phyloP scores from a whole-genome alignment of 92 coral and sea anemone species.

The Siderastrea radians region DNA sequence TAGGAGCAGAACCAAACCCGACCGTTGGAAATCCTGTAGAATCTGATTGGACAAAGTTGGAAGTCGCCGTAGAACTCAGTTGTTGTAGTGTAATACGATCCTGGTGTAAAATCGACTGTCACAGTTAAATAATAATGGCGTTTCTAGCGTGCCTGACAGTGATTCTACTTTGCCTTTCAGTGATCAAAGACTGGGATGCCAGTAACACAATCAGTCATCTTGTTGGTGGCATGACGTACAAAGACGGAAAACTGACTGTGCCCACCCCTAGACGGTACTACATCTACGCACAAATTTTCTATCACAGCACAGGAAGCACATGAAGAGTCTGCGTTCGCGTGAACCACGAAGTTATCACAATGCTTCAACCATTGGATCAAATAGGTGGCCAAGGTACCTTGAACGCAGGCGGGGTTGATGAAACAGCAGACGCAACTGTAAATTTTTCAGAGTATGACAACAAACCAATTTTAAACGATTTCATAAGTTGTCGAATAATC shows the following conservation, averaged over 20 bases:
- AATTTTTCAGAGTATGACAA: no score
- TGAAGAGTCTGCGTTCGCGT: constrained; percentile 60
- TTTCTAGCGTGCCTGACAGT: neutral
- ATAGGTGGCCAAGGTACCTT: neutral
- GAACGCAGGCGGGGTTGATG: neutral
- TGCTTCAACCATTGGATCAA: neutral
- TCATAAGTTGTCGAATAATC: no score
- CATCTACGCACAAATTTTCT: constrained; percentile 79
- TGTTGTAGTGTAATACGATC: no score
- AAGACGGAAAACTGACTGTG: constrained; percentile 73
- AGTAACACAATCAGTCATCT: constrained; percentile 32
- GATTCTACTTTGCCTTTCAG: neutral
- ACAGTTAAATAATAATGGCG: no score
- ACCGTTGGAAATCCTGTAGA: no score
- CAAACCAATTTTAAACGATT: no score
- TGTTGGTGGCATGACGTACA: constrained; percentile 78
- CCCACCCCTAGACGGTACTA: constrained; percentile 80
- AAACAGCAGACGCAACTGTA: no score
- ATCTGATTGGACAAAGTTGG: no score
- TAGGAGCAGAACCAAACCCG: no score
- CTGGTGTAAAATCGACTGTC: no score
- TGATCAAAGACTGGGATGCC: constrained; percentile 15
- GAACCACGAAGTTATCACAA: constrained; percentile 1
- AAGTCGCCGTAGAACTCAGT: no score
- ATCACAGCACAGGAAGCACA: constrained; percentile 27